phyloP scores from a whole-genome alignment of 2,797 vertebrate genomes.

The Ceryle rudis region DNA sequence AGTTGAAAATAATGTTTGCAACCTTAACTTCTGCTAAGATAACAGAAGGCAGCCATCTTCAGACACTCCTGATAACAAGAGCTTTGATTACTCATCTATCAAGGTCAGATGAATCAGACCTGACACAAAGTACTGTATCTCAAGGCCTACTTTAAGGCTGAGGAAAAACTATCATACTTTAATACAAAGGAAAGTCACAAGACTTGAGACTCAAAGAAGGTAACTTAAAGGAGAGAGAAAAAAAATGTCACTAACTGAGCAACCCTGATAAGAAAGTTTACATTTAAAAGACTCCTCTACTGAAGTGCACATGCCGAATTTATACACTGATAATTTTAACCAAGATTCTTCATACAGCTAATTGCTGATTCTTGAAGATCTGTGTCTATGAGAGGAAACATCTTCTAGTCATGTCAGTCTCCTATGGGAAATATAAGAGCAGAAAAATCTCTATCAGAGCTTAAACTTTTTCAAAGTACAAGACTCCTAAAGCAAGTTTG shows the following conservation, averaged over 20 bases:
- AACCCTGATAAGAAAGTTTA: background rate
- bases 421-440: background rate
- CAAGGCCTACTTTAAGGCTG: background rate
- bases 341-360: background rate
- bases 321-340: background rate
- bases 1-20: background rate
- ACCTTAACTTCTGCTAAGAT: background rate
- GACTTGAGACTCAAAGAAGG: background rate
- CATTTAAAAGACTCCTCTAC: background rate
- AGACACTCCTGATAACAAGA: background rate
- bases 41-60: background rate
- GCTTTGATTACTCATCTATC: background rate
- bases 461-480: background rate
- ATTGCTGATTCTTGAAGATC: background rate
- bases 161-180: background rate
- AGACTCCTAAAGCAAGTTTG: background rate
- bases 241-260: background rate
- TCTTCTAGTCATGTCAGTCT: background rate
- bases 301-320: background rate
- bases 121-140: background rate
- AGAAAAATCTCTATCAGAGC: background rate
- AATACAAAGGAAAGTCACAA: background rate
- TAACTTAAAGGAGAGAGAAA: background rate
- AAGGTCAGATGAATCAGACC: background rate
- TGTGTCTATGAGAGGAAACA: background rate